phyloP scores from a whole-genome alignment of 2,888 invertebrate genomes.

The Ophion ventricosus region DNA sequence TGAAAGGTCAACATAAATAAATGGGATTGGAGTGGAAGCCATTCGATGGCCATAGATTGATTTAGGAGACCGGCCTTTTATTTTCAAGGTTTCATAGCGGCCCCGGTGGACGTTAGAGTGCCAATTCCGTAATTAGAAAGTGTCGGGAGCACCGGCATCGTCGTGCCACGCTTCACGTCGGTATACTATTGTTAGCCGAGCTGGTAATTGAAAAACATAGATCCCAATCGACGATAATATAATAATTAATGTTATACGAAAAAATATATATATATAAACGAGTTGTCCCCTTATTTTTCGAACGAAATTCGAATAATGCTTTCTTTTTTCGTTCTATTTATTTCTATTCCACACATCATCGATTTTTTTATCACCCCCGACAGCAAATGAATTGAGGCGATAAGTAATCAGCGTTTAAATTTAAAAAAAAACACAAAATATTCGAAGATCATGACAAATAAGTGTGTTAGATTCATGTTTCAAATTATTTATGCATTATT shows the following conservation, averaged over 20 bases:
- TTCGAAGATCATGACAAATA: too few species aligned
- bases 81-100: constrained; percentile 53
- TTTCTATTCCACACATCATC: too few species aligned
- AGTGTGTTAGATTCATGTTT: too few species aligned
- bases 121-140: constrained; percentile 59
- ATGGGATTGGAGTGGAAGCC: not conserved
- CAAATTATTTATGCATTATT: too few species aligned
- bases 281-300: not conserved
- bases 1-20: too few species aligned
- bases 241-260: not conserved
- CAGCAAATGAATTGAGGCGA: too few species aligned
- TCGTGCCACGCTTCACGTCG: constrained; percentile 27
- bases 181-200: constrained; percentile 48
- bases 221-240: not conserved
- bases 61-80: constrained; percentile 1
- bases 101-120: constrained; percentile 49
- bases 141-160: constrained; percentile 22
- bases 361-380: not conserved
- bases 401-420: too few species aligned
- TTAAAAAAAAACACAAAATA: too few species aligned
- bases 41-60: not conserved
- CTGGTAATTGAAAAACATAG: not conserved
- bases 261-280: too few species aligned
- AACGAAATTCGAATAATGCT: not conserved
- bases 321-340: too few species aligned